Conservation (phyloP, 1,140 invertebrate genomes). For the Micrasema minimum region DNA sequence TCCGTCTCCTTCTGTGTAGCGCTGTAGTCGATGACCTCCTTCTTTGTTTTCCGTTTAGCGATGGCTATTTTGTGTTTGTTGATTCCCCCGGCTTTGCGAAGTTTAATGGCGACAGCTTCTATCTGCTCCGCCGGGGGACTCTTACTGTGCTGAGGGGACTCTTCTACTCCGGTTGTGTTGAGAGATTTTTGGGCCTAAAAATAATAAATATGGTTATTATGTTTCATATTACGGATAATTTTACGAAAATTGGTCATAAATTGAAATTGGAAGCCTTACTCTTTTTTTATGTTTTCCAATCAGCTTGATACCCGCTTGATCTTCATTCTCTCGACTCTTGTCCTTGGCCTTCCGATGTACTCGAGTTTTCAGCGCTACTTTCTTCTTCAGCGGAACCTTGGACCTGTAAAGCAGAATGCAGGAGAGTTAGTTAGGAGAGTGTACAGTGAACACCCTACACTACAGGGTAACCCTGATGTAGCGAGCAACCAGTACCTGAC, state of each 20-base stretch:
- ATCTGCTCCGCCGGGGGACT: constrained; percentile 36
- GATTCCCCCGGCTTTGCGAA: constrained; percentile 47
- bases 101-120: constrained; percentile 50
- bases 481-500: constrained; percentile 68
- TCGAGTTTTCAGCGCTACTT: constrained; percentile 70
- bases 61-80: constrained; percentile 51
- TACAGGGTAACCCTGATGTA: neutral
- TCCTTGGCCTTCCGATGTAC: constrained; percentile 70
- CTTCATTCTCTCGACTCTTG: constrained; percentile 56
- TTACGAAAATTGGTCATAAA: neutral
- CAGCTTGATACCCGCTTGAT: constrained; percentile 57
- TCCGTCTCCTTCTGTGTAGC: constrained; percentile 69
- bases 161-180: constrained; percentile 19
- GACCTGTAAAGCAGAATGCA: constrained; percentile 66
- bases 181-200: constrained; percentile 39
- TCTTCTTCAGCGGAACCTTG: constrained; percentile 80
- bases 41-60: constrained; percentile 60
- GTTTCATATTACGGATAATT: too few relatives aligned
- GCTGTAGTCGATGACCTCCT: constrained; percentile 84
- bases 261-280: constrained; percentile 55
- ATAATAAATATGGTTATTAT: constrained; percentile 29
- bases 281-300: constrained; percentile 64
- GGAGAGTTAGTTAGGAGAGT: neutral
- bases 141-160: constrained; percentile 40
- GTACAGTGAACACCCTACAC: neutral